Conservation (phyloP, 2,113 vertebrate species). For the Coptodon bakossiorum region DNA sequence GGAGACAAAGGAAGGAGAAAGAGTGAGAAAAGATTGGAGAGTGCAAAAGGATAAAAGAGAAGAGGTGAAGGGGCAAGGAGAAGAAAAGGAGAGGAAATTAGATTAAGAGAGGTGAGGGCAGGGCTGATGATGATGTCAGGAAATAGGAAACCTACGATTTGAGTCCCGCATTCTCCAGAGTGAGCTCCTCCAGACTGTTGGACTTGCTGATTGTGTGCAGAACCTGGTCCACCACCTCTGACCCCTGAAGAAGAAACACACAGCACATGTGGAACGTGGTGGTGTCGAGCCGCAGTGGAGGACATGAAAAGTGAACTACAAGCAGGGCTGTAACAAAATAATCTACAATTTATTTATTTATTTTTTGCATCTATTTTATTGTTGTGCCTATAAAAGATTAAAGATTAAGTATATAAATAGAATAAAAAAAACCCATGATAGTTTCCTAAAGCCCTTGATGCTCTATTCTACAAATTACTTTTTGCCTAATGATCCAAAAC, state of each 20-base stretch:
- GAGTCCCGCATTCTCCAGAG: conserved; percentile 85
- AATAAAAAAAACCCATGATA: not conserved
- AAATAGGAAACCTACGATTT: conserved; percentile 77
- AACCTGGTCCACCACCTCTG: conserved; percentile 88
- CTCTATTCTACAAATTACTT: not conserved
- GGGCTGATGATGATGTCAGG: not conserved
- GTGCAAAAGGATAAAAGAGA: not conserved
- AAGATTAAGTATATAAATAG: not conserved
- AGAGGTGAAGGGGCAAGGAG: not conserved
- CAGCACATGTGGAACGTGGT: not conserved
- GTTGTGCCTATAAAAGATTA: not conserved
- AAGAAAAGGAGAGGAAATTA: not conserved
- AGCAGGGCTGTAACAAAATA: not conserved
- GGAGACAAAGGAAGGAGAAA: not conserved
- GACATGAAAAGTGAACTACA: not conserved
- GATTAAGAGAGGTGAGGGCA: not conserved
- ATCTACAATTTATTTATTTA: not conserved
- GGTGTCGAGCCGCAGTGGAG: not conserved
- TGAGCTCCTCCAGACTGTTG: conserved; percentile 86
- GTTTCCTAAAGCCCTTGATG: not conserved
- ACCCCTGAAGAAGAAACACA: conserved; percentile 69
- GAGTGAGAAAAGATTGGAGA: not conserved
- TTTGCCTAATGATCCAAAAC: not conserved
- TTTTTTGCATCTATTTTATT: not conserved
- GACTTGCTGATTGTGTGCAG: conserved; percentile 87